Base-by-base conservation (phyloP, 2,797 vertebrate genomes). In the Artibeus jamaicensis region DNA sequence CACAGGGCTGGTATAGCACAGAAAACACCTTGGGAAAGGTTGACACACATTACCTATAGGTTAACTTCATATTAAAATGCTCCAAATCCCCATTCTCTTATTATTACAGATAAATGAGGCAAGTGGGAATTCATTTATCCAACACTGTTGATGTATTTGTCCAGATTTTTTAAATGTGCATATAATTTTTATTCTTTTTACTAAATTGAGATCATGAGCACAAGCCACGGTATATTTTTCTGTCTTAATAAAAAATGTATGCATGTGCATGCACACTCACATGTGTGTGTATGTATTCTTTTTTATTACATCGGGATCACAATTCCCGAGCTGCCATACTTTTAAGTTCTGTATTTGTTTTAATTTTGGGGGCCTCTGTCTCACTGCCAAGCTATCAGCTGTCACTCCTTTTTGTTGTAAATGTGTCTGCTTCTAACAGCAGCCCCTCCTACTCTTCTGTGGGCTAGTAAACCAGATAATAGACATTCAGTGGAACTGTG, bases 101-200 rank as follows among this genome's bases (percentile, higher is more conserved):
- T 93, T 92, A 94, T 88, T 92, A 55, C 70, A 53, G 62, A 95
- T 86, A 94, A 96, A 97, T 57, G 81, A 94, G 76, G 53, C 82
- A 86, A 96, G 83, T 6, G 92, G 94, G 91, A 96, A 95, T 96
- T 97, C 57, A 92, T 83, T 93, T 97, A 92, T 84, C 70, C 85
- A 96, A 95, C 14, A 77, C 29, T 89, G 57, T 42, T 79, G 90
- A 79, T 78, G 22, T 79, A 86, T 94, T 96, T 94, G 83, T 94
- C 71, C 59, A 97, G 88, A 71, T 81, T 82, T 96, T 89, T 19
- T 84, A 95, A 92, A 84, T 91, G 67, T 29, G 26, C 89, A 53
- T 77, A 67, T 86, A 70, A 96, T 91, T 95, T 94, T 95, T 86
- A 95, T 78, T 93, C 79, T 91, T 93, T 91, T 96, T 91, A 85